Base-by-base conservation (phyloP, 2,797 vertebrate genomes). In the Characodon lateralis region DNA sequence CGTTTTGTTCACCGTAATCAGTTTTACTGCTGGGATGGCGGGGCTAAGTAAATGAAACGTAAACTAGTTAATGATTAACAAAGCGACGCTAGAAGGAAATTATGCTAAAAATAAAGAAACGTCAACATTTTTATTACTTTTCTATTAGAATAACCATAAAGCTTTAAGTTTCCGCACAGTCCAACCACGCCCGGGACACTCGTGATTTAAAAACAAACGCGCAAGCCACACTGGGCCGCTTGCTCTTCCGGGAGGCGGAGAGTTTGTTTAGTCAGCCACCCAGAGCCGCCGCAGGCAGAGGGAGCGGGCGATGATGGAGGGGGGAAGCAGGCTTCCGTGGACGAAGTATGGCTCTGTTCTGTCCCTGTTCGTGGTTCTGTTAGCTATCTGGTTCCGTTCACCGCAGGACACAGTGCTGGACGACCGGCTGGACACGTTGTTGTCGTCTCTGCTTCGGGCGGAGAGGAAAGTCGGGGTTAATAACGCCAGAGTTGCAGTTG, bases 401-500 rank as follows among this genome's bases (percentile, higher is more conserved):
- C 94, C 94, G 0, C 88, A 90, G 71, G 28, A 91, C 16, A 87
- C 77, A 0, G 88, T 48, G 1, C 88, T 96, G 88, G 95, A 96
- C 75, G 90, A 91, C 31, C 90, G 96, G 13, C 87, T 97, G 78
- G 95, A 96, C 87, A 83, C 86, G 0, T 95, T 97, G 4, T 83
- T 97, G 70, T 94, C 96, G 48, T 96, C 96, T 1, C 84, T 97
- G 76, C 95, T 97, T 1, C 95, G 93, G 46, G 96, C 96, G 7
- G 96, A 97, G 51, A 69, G 87, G 3, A 97, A 96, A 88, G 96
- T 94, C 74, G 95, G 93, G 4, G 69, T 95, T 66, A 89, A 88
- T 22, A 22, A 82, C 71, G 86, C 83, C 31, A 92, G 84, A 89
- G 96, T 96, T 72, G 96, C 96, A 0, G 91, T 97, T 3, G 96